Evolutionary conservation across 2,797 vertebrate genomes (phyloP).

Genomic region (Pitangus sulphuratus): DNA sequence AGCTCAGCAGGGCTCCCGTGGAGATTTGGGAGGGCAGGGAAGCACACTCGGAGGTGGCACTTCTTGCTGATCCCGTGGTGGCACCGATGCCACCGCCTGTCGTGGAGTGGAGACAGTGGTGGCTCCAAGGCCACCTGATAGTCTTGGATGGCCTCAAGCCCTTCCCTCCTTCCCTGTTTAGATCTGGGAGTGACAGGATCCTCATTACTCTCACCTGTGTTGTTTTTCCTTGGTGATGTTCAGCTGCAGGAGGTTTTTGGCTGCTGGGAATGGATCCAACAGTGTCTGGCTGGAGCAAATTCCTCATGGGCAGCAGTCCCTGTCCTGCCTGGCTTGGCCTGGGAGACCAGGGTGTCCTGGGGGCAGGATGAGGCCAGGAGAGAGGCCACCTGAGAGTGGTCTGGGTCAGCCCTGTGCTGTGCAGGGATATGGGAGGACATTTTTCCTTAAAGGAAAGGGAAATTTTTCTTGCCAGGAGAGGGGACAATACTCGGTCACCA

Average conservation of each 20-base stretch:
- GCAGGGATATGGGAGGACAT: not conserved
- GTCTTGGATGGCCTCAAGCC: not conserved
- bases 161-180: not conserved
- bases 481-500: not conserved
- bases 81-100: accelerated
- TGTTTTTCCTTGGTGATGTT: not conserved
- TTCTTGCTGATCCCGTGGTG: not conserved
- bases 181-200: not conserved
- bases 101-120: not conserved
- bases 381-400: not conserved
- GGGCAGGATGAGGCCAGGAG: accelerated
- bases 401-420: not conserved
- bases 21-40: not conserved
- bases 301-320: not conserved
- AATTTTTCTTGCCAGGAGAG: not conserved
- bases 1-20: not conserved
- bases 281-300: not conserved
- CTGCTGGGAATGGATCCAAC: not conserved
- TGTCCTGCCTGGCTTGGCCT: not conserved
- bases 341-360: not conserved
- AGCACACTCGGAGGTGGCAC: not conserved
- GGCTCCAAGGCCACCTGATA: not conserved
- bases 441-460: not conserved
- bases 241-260: not conserved
- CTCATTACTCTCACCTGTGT: not conserved